Evolutionary conservation across 2,797 vertebrate species (phyloP).

Genomic region (Capromys pilorides): DNA sequence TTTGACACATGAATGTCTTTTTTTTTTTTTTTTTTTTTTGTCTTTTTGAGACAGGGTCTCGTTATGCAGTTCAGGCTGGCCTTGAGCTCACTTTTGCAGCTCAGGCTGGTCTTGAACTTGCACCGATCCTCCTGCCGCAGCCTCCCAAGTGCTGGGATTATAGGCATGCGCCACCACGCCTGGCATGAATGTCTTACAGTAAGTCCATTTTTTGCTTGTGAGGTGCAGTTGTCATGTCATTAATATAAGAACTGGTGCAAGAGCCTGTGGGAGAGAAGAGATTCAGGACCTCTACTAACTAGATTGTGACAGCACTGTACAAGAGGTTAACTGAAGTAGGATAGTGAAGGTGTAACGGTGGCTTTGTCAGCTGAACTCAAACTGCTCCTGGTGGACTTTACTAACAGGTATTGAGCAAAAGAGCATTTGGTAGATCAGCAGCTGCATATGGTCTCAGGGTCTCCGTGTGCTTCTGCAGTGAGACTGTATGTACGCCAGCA

Average conservation of each 20-base stretch:
- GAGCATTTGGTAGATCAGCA: neutral
- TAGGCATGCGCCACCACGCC: no score
- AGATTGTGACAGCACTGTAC: neutral
- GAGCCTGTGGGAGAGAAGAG: neutral
- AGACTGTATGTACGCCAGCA: no score
- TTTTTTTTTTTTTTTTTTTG: no score
- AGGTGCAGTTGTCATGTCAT: neutral
- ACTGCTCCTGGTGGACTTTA: neutral
- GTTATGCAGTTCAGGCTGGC: no score
- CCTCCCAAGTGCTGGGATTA: no score
- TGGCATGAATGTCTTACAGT: neutral
- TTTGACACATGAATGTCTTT: neutral
- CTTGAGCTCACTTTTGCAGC: no score
- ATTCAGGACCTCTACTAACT: neutral
- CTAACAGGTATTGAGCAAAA: neutral
- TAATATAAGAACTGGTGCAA: neutral
- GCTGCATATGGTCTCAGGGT: neutral
- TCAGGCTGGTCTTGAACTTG: no score
- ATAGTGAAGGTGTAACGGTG: neutral
- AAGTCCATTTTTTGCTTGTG: neutral
- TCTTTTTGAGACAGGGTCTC: no score
- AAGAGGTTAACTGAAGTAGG: neutral
- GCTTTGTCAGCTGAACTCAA: neutral
- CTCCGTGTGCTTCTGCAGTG: neutral
- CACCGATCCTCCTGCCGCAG: no score